A percentile compares a stretch with the other conserved stretches of the same genome.
Conservation (phyloP, 2,888 invertebrate species). For the Mystacides longicornis region DNA sequence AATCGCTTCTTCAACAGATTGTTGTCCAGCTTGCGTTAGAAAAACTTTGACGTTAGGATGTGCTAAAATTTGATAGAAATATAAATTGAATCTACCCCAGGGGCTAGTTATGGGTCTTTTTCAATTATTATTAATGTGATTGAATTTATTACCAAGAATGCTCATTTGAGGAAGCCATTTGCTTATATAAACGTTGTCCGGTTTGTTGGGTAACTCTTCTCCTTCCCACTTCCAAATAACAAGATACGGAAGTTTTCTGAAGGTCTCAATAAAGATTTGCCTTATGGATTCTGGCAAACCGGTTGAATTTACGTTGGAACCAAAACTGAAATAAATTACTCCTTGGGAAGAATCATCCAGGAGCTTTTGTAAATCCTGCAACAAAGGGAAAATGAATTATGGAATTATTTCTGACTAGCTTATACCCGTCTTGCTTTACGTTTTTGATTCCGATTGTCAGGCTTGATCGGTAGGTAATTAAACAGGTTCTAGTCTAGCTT, state of each 20-base stretch:
- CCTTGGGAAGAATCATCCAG: conserved; percentile 28
- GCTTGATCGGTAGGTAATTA: too few species aligned
- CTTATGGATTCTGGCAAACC: conserved; percentile 28
- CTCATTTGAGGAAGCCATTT: conserved; percentile 36
- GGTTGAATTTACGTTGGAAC: conserved; percentile 30
- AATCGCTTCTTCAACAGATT: conserved; percentile 25
- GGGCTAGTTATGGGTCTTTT: neutral
- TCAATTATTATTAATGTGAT: neutral
- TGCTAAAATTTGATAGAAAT: conserved; percentile 7
- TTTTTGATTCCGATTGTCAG: too few species aligned
- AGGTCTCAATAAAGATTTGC: conserved; percentile 29
- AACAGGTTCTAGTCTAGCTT: too few species aligned
- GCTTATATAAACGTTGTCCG: conserved; percentile 29
- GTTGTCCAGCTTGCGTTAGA: conserved; percentile 23
- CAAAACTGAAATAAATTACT: conserved; percentile 32
- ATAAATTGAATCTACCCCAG: neutral
- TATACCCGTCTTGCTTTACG: too few species aligned
- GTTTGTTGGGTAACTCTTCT: conserved; percentile 27
- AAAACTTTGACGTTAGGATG: conserved; percentile 23
- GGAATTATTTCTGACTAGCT: too few species aligned
- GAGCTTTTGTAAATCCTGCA: conserved; percentile 26
- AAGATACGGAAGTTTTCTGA: conserved; percentile 30
- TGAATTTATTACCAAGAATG: conserved; percentile 30
- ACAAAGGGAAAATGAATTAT: conserved; percentile 28
- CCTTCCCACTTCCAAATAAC: conserved; percentile 34